Conservation (phyloP, 2,888 invertebrate genomes). For the Maniola hyperantus region DNA sequence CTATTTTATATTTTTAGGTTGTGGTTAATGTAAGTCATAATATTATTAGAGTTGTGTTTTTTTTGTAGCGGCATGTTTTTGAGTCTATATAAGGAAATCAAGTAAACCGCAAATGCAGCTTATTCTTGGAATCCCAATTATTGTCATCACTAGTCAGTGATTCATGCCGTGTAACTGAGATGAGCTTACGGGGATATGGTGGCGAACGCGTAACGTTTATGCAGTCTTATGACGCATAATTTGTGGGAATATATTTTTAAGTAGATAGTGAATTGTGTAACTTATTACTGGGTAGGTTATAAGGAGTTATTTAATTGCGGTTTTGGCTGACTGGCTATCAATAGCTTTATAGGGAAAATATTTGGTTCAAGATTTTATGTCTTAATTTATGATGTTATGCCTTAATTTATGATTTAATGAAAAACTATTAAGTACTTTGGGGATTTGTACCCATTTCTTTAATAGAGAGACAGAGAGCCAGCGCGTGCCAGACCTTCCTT, state of each 20-base stretch:
- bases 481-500: too few species aligned
- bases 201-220: constrained; percentile 42
- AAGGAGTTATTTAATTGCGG: constrained; percentile 19
- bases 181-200: constrained; percentile 57
- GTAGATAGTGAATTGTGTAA: constrained; percentile 27
- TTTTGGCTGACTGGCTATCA: not conserved
- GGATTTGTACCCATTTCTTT: too few species aligned
- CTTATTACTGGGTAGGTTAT: constrained; percentile 24
- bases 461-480: too few species aligned
- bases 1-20: constrained; percentile 18
- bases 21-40: constrained; percentile 23
- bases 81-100: constrained; percentile 41
- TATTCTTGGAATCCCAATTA: constrained; percentile 52
- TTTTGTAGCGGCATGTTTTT: constrained; percentile 39
- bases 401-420: too few species aligned
- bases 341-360: not conserved
- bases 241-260: constrained; percentile 37
- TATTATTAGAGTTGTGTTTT: constrained; percentile 24
- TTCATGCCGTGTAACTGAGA: constrained; percentile 65
- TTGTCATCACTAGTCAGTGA: constrained; percentile 48
- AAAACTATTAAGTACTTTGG: too few species aligned
- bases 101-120: constrained; percentile 59
- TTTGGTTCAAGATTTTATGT: not conserved
- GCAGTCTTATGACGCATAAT: constrained; percentile 36
- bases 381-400: too few species aligned